Base-by-base conservation (phyloP, 2,113 vertebrate species). In the Heterochromis multidens region DNA sequence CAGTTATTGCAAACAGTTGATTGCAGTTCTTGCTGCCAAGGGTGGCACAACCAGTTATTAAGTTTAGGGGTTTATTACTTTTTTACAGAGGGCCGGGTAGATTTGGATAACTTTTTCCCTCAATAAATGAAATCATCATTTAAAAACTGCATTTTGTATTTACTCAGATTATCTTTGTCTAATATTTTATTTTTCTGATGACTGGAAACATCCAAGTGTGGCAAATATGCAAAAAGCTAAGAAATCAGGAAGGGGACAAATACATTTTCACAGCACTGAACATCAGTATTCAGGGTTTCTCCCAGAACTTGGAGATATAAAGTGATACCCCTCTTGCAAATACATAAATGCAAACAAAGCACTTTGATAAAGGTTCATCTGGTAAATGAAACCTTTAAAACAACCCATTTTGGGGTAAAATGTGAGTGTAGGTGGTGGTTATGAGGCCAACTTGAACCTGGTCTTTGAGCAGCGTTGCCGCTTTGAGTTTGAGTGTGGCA, bases 281-380 rank as follows among this genome's bases (percentile, higher is more conserved):
- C 25, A 17, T 59, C 14, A 14, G 3, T 40, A 37, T 67, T 77
- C 13, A 84, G 19, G 14, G 29, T 23, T 54, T 79, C 11, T 29
- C 52, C 5, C 4, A 27, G 25, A 83, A 29, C 19, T 57, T 40
- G 61, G 13, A 77, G 60, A 59, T 65, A 43, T 46, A 17, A 72
- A 54, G n/a, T 57, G 19, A 11, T 23, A 43, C 19, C 19, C 57
- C 23, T 62, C 19, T 25, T 59, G 19, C 3, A 23, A 60, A 77
- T 35, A 31, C 56, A 70, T 72, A 33, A 7, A 78, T 67, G 10
- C 37, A 49, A 52, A 37, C 40, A 43, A 77, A 83, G 40, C 19
- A 23, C 40, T 57, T 19, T 43, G 33, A 33, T 65, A 35, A 12
- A 77, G 37, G 52, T 27, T 13, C 3, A 67, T 56, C 35, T 58